Conservation (phyloP, 2,797 vertebrate genomes). For the Setipinna tenuifilis region DNA sequence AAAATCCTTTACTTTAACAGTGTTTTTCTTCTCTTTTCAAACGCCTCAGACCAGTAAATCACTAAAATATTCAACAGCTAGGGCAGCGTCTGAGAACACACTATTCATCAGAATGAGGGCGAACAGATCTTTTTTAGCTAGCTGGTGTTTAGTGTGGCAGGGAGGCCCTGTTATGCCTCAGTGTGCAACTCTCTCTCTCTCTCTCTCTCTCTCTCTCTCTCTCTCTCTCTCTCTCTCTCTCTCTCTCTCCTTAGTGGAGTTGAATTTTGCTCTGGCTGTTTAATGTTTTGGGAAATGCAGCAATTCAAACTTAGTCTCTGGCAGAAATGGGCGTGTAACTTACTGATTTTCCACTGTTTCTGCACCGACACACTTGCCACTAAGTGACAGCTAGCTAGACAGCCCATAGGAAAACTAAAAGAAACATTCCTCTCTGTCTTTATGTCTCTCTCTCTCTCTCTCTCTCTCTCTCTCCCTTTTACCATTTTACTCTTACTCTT, state of each 20-base stretch:
- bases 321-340: not conserved
- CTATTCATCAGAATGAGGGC: not conserved
- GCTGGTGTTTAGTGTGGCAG: not conserved
- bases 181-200: not conserved
- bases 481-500: not conserved
- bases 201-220: not conserved
- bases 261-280: not conserved
- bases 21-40: not conserved
- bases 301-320: not conserved
- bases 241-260: not conserved
- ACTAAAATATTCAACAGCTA: not conserved
- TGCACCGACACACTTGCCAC: not conserved
- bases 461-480: not conserved
- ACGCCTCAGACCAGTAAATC: not conserved
- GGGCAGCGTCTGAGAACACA: not conserved
- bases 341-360: not conserved
- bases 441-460: not conserved
- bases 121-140: not conserved
- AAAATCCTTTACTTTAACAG: not conserved
- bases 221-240: too few relatives aligned
- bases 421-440: not conserved
- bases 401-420: not conserved
- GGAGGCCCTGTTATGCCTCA: not conserved
- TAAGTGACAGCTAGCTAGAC: not conserved
- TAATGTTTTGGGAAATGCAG: not conserved